A percentile compares a stretch with the other conserved stretches of the same genome.
Conservation (phyloP, 2,797 vertebrate genomes). For the Meda fulgida region DNA sequence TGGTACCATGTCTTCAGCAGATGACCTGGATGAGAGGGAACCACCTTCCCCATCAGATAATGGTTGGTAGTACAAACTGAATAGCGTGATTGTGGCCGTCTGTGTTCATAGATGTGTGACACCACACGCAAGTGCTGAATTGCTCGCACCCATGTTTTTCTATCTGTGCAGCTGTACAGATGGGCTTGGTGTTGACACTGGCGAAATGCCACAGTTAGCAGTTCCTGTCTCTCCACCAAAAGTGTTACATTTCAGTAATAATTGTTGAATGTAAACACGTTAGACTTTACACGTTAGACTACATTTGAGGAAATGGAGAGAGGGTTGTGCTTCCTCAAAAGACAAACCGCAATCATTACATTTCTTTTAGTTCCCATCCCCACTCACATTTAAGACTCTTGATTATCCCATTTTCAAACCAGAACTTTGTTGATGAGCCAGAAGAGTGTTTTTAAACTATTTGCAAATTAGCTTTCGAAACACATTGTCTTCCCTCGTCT, state of each 20-base stretch:
- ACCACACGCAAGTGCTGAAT: background rate
- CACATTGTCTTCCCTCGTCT: conserved; percentile 7
- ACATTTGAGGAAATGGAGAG: conserved; percentile 24
- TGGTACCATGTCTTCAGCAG: conserved; percentile 98
- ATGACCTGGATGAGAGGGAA: conserved; percentile 96
- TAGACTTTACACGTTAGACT: conserved; percentile 18
- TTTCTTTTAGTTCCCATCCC: background rate
- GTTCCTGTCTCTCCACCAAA: conserved; percentile 62
- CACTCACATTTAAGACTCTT: background rate
- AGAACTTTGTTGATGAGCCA: background rate
- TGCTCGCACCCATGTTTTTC: conserved; percentile 61
- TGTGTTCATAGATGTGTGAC: conserved; percentile 31
- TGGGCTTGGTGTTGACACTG: conserved; percentile 63
- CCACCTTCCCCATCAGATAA: conserved; percentile 86
- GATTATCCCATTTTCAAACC: background rate
- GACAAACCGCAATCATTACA: background rate
- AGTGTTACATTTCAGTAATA: conserved; percentile 44
- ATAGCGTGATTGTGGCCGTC: conserved; percentile 8
- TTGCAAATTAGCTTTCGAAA: background rate
- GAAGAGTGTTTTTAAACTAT: background rate
- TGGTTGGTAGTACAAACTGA: conserved; percentile 69
- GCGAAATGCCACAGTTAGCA: conserved; percentile 48
- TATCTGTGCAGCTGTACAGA: conserved; percentile 49
- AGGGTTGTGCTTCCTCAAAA: background rate
- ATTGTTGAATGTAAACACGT: conserved; percentile 13